These are phyloP conservation scores for Podargus strigoides DNA, from an alignment of 2,797 vertebrate genomes.

Conservation along the genomic window DNA sequence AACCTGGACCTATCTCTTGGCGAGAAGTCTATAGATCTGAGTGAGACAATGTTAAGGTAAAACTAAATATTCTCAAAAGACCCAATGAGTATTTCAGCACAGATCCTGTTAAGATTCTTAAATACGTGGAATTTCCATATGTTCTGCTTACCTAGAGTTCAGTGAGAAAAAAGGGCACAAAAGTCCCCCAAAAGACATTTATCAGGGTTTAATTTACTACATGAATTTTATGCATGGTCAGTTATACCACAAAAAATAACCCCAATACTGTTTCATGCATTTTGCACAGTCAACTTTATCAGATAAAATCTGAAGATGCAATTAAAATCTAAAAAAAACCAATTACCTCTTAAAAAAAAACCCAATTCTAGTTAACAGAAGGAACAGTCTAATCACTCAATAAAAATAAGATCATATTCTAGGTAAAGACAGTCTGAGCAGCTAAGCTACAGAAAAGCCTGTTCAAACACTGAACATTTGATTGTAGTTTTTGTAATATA, in stretches of 20 bases:
- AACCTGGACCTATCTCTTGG: neutral
- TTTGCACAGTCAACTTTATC: constrained; percentile 2
- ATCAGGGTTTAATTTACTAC: neutral
- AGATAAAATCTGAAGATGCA: neutral
- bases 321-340: constrained; percentile 22
- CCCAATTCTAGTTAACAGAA: neutral
- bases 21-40: neutral
- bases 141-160: neutral
- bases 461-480: neutral
- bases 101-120: neutral
- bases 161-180: neutral
- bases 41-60: neutral
- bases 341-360: neutral
- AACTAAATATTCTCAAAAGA: neutral
- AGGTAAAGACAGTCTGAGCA: neutral
- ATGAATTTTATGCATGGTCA: constrained; percentile 4
- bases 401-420: neutral
- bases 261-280: neutral
- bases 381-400: neutral
- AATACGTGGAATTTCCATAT: neutral
- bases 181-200: neutral
- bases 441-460: neutral
- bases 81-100: neutral
- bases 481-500: neutral
- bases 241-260: neutral